phyloP scores from a whole-genome alignment of 2,888 invertebrate genomes.

The Luperina testacea region DNA sequence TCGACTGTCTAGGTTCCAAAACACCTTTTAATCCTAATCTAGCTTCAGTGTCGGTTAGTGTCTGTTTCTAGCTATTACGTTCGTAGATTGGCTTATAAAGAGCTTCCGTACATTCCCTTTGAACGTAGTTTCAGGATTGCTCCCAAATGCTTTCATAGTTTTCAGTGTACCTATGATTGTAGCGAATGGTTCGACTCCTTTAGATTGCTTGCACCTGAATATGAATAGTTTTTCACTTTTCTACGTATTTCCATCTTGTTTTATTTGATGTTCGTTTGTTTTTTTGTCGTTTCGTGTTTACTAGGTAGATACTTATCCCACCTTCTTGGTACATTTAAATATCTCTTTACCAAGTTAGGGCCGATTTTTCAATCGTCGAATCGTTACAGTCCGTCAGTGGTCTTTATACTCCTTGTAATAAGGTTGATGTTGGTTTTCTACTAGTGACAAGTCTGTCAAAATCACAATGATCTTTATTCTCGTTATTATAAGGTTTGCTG shows the following conservation, averaged over 20 bases:
- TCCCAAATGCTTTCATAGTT: slow-evolving; percentile 4
- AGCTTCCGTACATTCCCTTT: slow-evolving; percentile 25
- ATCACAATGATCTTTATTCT: too few species aligned
- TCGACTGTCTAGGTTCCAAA: background rate
- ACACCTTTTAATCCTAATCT: background rate
- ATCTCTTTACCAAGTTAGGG: too few species aligned
- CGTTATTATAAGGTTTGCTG: too few species aligned
- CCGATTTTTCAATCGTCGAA: too few species aligned
- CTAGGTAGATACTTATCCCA: too few species aligned
- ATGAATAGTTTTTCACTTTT: background rate
- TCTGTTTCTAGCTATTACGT: slow-evolving; percentile 17
- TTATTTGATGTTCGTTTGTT: background rate
- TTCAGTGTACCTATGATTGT: slow-evolving; percentile 11
- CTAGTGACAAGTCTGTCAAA: too few species aligned
- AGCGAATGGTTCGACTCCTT: background rate
- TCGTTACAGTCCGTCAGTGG: too few species aligned
- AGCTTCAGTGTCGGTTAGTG: background rate
- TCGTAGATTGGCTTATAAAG: slow-evolving; percentile 24
- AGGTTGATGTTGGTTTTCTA: too few species aligned
- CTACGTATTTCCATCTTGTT: background rate
- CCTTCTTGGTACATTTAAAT: too few species aligned
- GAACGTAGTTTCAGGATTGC: slow-evolving; percentile 3
- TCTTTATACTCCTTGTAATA: too few species aligned
- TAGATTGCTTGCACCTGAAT: background rate
- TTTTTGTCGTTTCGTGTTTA: background rate